Percentiles rank a stretch among this genome's conserved stretches.
Evolutionary conservation across 2,113 vertebrate species (phyloP).

Genomic region (Centropus unirufus): DNA sequence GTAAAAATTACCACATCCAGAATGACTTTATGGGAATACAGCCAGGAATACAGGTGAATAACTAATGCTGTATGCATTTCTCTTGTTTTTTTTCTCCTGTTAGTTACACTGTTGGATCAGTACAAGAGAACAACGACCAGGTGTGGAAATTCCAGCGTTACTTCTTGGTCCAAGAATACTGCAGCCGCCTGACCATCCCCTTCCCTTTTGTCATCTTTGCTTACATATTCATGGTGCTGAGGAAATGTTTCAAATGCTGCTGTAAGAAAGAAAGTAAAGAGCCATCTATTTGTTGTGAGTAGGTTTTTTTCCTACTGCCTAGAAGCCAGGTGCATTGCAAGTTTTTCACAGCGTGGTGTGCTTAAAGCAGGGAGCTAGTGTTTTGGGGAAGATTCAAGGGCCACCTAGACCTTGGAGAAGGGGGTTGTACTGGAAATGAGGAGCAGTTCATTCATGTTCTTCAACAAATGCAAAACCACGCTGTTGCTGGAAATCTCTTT

Average conservation of each 20-base stretch:
- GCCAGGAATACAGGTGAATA: background rate
- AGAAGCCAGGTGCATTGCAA: background rate
- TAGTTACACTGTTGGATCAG: constrained; percentile 81
- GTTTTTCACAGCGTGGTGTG: background rate
- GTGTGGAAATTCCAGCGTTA: constrained; percentile 85
- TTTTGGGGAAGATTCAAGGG: background rate
- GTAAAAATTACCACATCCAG: background rate
- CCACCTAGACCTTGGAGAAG: background rate
- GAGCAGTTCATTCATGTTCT: background rate
- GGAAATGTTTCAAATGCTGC: constrained; percentile 77
- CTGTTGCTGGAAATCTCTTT: background rate
- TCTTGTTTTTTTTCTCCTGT: background rate
- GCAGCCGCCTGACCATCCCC: constrained; percentile 79
- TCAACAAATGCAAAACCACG: background rate
- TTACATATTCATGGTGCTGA: constrained; percentile 79
- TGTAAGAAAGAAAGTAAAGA: constrained; percentile 57
- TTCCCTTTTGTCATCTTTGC: constrained; percentile 83
- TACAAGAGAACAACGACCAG: constrained; percentile 83
- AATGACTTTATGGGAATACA: background rate
- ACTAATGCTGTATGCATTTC: background rate
- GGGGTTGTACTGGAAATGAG: background rate
- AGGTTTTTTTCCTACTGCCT: background rate
- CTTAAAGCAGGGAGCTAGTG: background rate
- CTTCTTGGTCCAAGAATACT: constrained; percentile 83
- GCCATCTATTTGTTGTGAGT: constrained; percentile 77